Conservation (phyloP, 2,797 vertebrate species). For the Hybognathus amarus region DNA sequence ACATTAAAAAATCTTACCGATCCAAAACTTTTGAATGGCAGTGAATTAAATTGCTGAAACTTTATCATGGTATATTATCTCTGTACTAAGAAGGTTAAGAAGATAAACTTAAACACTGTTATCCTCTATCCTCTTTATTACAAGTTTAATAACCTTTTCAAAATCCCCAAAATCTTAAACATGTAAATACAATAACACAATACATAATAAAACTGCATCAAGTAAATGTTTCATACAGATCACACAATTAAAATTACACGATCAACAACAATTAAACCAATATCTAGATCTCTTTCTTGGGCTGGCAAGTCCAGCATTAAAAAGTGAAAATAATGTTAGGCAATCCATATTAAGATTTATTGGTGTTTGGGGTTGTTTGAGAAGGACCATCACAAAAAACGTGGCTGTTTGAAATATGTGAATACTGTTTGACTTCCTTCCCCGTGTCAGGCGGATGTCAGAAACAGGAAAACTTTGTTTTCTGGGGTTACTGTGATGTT, state of each 20-base stretch:
- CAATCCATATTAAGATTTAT: background rate
- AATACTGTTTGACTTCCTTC: background rate
- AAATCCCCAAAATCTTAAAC: background rate
- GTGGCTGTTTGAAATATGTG: background rate
- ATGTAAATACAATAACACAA: background rate
- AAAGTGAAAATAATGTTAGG: background rate
- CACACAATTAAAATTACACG: no score
- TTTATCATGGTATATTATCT: background rate
- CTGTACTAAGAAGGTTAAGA: background rate
- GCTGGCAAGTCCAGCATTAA: background rate
- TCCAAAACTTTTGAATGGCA: no score
- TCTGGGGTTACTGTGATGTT: background rate
- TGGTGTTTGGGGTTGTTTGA: background rate
- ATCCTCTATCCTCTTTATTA: background rate
- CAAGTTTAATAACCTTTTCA: background rate
- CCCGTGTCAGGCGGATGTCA: background rate
- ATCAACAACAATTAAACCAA: background rate
- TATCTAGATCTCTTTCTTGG: background rate
- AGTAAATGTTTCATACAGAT: background rate
- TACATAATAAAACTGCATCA: background rate
- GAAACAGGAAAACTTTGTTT: background rate
- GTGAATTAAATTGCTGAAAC: background rate
- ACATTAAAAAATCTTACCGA: no score
- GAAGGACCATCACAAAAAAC: background rate
- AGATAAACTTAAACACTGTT: background rate